phyloP scores from a whole-genome alignment of 1,140 invertebrate genomes.

The Aphaenogaster ashmeadi region DNA sequence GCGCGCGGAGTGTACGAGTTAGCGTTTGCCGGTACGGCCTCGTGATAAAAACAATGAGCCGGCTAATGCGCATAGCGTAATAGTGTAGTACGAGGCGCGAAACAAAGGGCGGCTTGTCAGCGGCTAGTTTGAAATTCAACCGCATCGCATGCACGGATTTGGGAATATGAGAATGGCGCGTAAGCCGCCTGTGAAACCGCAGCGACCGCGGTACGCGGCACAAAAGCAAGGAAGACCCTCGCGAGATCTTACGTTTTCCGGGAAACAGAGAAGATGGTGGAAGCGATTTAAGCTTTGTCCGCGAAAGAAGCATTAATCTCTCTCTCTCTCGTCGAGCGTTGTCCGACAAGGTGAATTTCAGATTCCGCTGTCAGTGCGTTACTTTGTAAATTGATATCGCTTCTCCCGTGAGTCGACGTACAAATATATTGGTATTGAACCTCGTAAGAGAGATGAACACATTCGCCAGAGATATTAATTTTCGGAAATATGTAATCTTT shows the following conservation, averaged over 20 bases:
- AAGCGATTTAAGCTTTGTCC: background rate
- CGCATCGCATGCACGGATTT: conserved; percentile 68
- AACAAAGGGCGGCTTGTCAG: conserved; percentile 71
- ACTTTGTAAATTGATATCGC: conserved; percentile 21
- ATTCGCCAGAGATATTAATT: background rate
- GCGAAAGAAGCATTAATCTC: conserved; percentile 16
- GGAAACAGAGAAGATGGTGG: conserved; percentile 39
- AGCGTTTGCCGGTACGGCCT: background rate
- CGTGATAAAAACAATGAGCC: conserved; percentile 67
- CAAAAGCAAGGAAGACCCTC: conserved; percentile 38
- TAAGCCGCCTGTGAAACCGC: conserved; percentile 57
- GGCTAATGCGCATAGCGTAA: conserved; percentile 60
- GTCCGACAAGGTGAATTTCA: background rate
- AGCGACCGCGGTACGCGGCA: conserved; percentile 6
- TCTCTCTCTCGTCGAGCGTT: background rate
- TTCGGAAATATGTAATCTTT: background rate
- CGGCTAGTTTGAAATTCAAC: conserved; percentile 71
- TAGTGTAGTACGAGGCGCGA: conserved; percentile 61
- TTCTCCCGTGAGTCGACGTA: background rate
- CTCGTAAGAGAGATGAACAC: background rate
- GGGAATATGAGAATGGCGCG: conserved; percentile 61
- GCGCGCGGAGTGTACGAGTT: background rate
- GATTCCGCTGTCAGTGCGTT: background rate
- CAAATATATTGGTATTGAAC: conserved; percentile 10
- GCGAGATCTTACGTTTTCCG: conserved; percentile 52